Conservation (phyloP, 2,888 invertebrate species). For the Cactoblastis cactorum region DNA sequence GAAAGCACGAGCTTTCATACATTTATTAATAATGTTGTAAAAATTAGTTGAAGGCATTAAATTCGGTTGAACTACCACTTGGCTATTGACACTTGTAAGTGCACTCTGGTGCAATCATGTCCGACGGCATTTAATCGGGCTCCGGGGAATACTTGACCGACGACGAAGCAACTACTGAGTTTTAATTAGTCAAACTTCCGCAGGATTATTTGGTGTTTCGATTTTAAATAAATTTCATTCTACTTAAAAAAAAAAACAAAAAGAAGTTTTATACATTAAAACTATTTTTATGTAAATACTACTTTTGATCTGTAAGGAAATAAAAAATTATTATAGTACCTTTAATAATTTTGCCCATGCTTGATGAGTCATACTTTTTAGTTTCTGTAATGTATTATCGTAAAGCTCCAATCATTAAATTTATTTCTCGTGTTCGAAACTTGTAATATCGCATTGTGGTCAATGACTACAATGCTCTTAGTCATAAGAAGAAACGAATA, state of each 20-base stretch:
- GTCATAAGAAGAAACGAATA: constrained; percentile 64
- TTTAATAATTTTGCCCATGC: too few species aligned
- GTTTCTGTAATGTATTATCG: not conserved
- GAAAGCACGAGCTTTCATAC: too few species aligned
- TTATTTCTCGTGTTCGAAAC: not conserved
- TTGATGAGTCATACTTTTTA: not conserved
- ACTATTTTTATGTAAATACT: too few species aligned
- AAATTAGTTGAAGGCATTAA: too few species aligned
- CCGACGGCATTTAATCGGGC: constrained; percentile 2
- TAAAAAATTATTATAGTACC: too few species aligned
- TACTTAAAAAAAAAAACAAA: too few species aligned
- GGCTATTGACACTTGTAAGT: constrained; percentile 8
- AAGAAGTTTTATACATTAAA: too few species aligned
- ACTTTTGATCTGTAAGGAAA: too few species aligned
- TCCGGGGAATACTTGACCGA: not conserved
- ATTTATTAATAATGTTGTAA: too few species aligned
- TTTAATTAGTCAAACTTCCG: constrained; percentile 20
- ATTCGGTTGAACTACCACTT: not conserved
- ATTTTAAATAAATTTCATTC: not conserved
- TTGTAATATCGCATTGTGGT: constrained; percentile 30
- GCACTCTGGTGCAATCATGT: constrained; percentile 10
- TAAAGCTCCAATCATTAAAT: not conserved
- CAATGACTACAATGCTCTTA: constrained; percentile 52
- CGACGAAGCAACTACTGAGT: not conserved
- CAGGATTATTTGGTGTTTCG: not conserved